Conservation (phyloP, 1,140 invertebrate species). For the Microplitis demolitor region DNA sequence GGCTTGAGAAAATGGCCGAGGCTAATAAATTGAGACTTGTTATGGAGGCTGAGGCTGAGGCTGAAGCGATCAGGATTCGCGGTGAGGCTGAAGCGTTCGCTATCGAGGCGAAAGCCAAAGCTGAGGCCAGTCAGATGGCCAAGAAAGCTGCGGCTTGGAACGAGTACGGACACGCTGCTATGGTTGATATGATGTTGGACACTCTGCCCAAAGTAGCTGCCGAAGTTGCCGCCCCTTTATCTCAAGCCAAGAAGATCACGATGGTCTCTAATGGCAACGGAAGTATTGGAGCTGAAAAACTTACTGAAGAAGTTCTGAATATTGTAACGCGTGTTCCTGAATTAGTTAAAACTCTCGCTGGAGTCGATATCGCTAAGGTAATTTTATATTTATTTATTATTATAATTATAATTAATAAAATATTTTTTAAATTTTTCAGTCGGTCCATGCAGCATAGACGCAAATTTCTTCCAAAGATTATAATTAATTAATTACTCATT, state of each 20-base stretch:
- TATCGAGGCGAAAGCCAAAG: conserved; percentile 90
- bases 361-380: conserved; percentile 89
- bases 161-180: conserved; percentile 94
- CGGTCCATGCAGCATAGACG: conserved; percentile 56
- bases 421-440: conserved; percentile 47
- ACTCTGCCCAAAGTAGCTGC: conserved; percentile 96
- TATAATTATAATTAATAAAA: not conserved
- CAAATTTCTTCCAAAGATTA: conserved; percentile 16
- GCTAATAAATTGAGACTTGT: conserved; percentile 85
- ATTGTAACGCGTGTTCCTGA: conserved; percentile 91
- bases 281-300: conserved; percentile 88
- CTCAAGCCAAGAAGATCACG: conserved; percentile 90
- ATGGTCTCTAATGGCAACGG: conserved; percentile 94
- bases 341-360: conserved; percentile 88
- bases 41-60: conserved; percentile 92
- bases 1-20: conserved; percentile 91
- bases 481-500: too few relatives aligned
- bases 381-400: conserved; percentile 4
- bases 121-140: conserved; percentile 95
- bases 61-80: conserved; percentile 79
- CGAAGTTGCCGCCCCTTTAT: conserved; percentile 92
- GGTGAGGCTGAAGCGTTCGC: conserved; percentile 94
- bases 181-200: conserved; percentile 96
- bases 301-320: conserved; percentile 90
- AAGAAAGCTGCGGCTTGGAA: conserved; percentile 97